Conservation (phyloP, 1,140 invertebrate species). For the Papilio polytes region DNA sequence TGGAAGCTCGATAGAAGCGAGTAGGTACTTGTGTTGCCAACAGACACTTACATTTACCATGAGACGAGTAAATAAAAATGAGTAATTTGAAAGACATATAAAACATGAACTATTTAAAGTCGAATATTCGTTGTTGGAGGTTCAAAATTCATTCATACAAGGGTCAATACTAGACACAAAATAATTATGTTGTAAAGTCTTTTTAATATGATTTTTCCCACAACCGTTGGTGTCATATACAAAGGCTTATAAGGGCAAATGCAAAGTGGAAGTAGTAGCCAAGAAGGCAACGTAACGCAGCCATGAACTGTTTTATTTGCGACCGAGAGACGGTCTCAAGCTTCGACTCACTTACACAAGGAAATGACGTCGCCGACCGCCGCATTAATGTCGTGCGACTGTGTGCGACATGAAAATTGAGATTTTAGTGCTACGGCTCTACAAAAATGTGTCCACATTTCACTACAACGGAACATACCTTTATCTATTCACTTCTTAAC, state of each 20-base stretch:
- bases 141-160: background rate
- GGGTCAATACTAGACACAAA: background rate
- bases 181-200: background rate
- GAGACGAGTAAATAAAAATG: background rate
- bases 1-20: conserved; percentile 6
- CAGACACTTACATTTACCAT: background rate
- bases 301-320: conserved; percentile 45
- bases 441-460: conserved; percentile 5
- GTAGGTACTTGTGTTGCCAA: background rate
- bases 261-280: conserved; percentile 11
- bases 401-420: conserved; percentile 21
- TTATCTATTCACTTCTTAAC: background rate
- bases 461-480: background rate
- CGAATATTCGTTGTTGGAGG: background rate
- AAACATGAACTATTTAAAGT: conserved; percentile 4
- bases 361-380: conserved; percentile 41
- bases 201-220: background rate
- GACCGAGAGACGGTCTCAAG: conserved; percentile 42
- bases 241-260: background rate
- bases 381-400: conserved; percentile 4
- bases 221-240: background rate
- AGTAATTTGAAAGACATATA: conserved; percentile 4
- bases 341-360: conserved; percentile 45
- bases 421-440: conserved; percentile 9
- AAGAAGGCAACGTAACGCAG: conserved; percentile 5